Conservation (phyloP, 2,888 invertebrate genomes). For the Chrysolina americana region DNA sequence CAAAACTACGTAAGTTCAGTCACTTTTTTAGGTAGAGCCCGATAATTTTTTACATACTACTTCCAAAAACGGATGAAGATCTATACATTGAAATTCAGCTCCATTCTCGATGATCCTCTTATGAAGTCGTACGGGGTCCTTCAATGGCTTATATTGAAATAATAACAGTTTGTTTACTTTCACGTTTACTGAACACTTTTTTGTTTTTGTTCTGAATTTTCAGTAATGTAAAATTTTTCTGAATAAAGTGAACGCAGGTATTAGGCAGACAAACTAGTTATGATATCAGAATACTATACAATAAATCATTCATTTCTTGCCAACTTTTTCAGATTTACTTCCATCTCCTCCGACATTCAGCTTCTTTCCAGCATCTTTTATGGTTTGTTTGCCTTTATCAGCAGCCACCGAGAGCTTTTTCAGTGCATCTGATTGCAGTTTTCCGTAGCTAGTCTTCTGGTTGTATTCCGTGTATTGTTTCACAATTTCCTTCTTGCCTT, state of each 20-base stretch:
- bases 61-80: too few species aligned
- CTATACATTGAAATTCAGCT: too few species aligned
- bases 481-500: slow-evolving; percentile 52
- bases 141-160: too few species aligned
- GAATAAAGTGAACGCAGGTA: background rate
- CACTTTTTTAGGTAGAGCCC: too few species aligned
- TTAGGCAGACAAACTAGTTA: background rate
- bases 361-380: slow-evolving; percentile 27
- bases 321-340: background rate
- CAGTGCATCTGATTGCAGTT: slow-evolving; percentile 41
- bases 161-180: too few species aligned
- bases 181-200: too few species aligned
- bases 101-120: too few species aligned
- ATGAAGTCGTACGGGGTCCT: too few species aligned
- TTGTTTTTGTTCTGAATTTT: background rate
- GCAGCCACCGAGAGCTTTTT: slow-evolving; percentile 36
- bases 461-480: slow-evolving; percentile 54
- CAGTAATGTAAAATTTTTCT: background rate
- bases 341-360: background rate
- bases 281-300: background rate
- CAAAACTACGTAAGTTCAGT: too few species aligned
- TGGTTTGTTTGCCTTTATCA: slow-evolving; percentile 11
- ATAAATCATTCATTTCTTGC: background rate
- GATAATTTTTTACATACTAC: too few species aligned
- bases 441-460: slow-evolving; percentile 27